Conservation (phyloP, 2,113 vertebrate genomes). For the Sus scrofa region DNA sequence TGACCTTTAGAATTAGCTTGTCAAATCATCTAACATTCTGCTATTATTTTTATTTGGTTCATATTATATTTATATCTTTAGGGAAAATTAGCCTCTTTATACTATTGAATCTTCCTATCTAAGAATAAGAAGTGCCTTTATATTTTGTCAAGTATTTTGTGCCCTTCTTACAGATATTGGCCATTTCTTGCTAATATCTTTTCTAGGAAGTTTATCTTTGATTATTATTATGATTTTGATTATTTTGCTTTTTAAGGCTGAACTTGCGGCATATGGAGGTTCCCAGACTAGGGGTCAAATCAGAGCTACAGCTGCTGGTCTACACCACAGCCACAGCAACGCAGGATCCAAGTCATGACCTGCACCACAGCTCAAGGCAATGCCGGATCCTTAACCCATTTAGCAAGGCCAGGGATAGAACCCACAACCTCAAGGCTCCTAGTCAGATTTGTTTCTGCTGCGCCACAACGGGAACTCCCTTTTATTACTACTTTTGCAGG, state of each 20-base stretch:
- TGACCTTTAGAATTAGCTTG: neutral
- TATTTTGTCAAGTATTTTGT: slow-evolving; percentile 2
- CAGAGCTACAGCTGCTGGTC: too few species aligned
- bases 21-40: neutral
- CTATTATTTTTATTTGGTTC: slow-evolving; percentile 50
- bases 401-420: too few species aligned
- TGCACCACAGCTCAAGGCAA: too few species aligned
- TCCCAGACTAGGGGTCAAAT: too few species aligned
- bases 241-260: too few species aligned
- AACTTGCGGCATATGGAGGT: too few species aligned
- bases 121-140: neutral
- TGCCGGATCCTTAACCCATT: too few species aligned
- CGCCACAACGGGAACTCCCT: neutral
- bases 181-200: neutral
- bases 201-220: neutral
- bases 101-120: neutral
- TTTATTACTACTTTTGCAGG: slow-evolving; percentile 14
- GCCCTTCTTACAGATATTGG: neutral
- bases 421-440: too few species aligned
- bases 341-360: too few species aligned
- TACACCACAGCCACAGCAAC: too few species aligned
- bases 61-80: neutral
- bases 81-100: neutral
- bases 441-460: too few species aligned
- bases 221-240: too few species aligned